Evolutionary conservation across 2,888 invertebrate species (phyloP), one percentile per base, ranked within the genome.

Genomic region (Scaptomyza reducta): DNA sequence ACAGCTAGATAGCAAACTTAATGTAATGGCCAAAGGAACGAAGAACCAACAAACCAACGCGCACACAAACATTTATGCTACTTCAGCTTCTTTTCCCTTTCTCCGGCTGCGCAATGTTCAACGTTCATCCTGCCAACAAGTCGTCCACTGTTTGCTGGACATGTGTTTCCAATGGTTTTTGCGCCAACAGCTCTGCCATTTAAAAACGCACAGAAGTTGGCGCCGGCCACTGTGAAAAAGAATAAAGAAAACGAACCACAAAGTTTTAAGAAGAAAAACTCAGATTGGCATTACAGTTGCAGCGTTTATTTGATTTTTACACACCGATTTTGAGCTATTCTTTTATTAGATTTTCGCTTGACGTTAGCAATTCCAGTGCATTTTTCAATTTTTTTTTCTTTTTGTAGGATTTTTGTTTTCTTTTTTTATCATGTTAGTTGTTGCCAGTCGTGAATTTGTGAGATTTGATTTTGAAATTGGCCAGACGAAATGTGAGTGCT

Each of bases 101-200:
- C 14, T 42, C 7, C 57, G 55, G 22, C 35, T 46, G 57, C 45
- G 46, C 57, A 50, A 50, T 46, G 55, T 45, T 51, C 61, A 53
- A 50, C 55, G 33, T 51, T 54, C 40, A 55, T 56, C 50, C 54
- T 56, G 59, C 29, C 60, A 35, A 57, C 46, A 44, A 51, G 35
- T 50, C 62, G 40, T 62, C 55, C 67, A 56, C 50, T 63, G 57
- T 60, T 63, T 60, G 70, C 77, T 74, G 82, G 86, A 89, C 88
- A 87, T 89, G 78, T 89, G 89, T 81, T 81, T 74, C 84, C 88
- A 89, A 89, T 87, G 89, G 79, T 69, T 82, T 79, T 82, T 79
- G 75, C 49, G 60, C 86, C 61, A 79, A 74, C 72, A 70, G 79
- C 74, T 66, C 64, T 72, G 66, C 73, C 88, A 83, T 87, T 87